Evolutionary conservation across 2,888 invertebrate genomes (phyloP), one percentile per base, ranked within the genome.

Genomic region (Melieria omissa): DNA sequence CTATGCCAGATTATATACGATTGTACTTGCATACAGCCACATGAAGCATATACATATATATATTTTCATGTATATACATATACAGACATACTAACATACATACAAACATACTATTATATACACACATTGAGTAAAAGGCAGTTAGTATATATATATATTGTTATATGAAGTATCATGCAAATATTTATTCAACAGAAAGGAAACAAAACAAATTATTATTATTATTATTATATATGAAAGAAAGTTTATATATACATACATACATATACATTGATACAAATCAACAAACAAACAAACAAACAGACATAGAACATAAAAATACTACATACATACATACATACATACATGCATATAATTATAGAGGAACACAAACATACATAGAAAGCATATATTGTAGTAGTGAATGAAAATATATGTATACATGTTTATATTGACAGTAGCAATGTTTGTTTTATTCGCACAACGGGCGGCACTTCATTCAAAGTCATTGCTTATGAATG

Each of bases 341-440:
- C 47, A 74, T 70, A 71, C 12, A 64, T 66, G 76, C 42, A 74
- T 47, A 73, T 29, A 73, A 47, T 73, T 54, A 73, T 63, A 76
- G 6, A 16, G 5, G 16, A 10, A 10, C 16, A n/a, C 16, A 29
- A n/a, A 57, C 46, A 57, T 57, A 52, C 52, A 1, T 14, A 64
- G 52, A 52, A 52, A 42, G 64, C n/a, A n/a, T 42, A n/a, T 14
- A 29, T 10, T 49, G 41, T 14, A 66, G 66, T 69, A 62, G 62
- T 54, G 54, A 61, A 61, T 61, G 54, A 75, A 61, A 61, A 78
- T 77, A 78, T 78, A 77, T 77, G 77, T 78, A 73, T 73, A 75
- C 72, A 73, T 75, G 75, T 77, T 77, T 77, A 74, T 77, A 77
- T 70, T 74, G 74, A 75, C 74, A 72, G 57, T 45, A 65, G 42